Percentiles rank a stretch among this genome's conserved stretches.
Conservation (phyloP, 1,140 invertebrate genomes). For the Calephelis nemesis region DNA sequence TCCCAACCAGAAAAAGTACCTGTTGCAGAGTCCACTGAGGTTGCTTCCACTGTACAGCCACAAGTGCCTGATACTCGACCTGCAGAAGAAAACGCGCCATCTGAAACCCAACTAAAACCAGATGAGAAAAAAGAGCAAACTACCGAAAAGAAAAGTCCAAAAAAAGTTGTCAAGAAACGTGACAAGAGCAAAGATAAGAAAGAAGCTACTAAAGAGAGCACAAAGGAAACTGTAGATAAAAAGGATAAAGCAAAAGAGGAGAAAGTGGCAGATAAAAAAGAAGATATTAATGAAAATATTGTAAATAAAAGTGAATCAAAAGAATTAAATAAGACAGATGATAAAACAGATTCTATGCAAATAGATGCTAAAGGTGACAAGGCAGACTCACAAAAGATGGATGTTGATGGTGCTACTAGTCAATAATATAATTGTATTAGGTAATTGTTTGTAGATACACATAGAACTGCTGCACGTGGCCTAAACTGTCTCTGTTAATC, state of each 20-base stretch:
- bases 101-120: conserved; percentile 18
- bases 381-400: conserved; percentile 54
- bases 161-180: conserved; percentile 65
- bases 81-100: conserved; percentile 22
- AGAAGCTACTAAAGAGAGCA: conserved; percentile 45
- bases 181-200: conserved; percentile 76
- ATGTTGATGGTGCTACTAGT: conserved; percentile 72
- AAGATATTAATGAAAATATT: conserved; percentile 38
- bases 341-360: conserved; percentile 59
- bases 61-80: conserved; percentile 31
- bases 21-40: conserved; percentile 26
- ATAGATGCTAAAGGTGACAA: conserved; percentile 64
- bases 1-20: conserved; percentile 27
- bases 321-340: conserved; percentile 41
- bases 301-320: conserved; percentile 32
- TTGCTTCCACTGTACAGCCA: conserved; percentile 14
- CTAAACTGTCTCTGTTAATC: conserved; percentile 48
- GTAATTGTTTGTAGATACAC: conserved; percentile 67
- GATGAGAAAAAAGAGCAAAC: conserved; percentile 39
- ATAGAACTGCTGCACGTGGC: conserved; percentile 45
- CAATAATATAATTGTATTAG: conserved; percentile 73
- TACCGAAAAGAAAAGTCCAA: conserved; percentile 49
- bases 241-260: conserved; percentile 41
- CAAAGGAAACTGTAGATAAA: conserved; percentile 43
- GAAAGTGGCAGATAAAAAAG: conserved; percentile 47